Base-by-base conservation (phyloP, 2,113 vertebrate species). In the Alaudala cheleensis region DNA sequence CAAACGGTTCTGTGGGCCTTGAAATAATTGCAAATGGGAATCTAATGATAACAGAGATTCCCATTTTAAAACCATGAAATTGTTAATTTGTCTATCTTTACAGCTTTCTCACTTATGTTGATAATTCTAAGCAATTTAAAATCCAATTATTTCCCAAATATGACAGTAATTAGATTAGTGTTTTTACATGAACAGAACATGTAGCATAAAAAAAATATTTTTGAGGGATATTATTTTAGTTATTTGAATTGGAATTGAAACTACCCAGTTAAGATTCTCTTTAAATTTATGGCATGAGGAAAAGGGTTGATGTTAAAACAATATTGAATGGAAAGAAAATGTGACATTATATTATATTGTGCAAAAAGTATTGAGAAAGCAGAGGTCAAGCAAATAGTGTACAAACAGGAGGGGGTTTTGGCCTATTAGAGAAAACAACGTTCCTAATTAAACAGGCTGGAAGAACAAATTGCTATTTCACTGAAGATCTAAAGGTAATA, bases 81-180 rank as follows among this genome's bases (percentile, higher is more conserved):
- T 97, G 96, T 98, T 97, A 97, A 98, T 98, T 98, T 97, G 96
- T 97, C 97, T 97, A 95, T 98, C 98, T 97, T 95, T 96, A 95
- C 91, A 94, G 90, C 96, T 95, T 94, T 94, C 93, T 97, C 97
- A 86, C 95, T 97, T 97, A 96, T 22, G 95, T 97, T 98, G 96
- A 97, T 98, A 98, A 97, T 97, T 97, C 76, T 82, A 81, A 93
- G 96, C 93, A 97, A 97, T 97, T 97, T 97, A 93, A 97, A 97
- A 96, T 96, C 94, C 94, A 96, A 88, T 95, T 96, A 96, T 95
- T 96, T 95, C 87, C 74, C 93, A 96, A 96, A 95, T 95, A 96
- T 69, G 94, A 90, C 96, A 93, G 87, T 96, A 98, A 98, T 98
- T 98, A 97, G 88, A 95, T 98, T 96, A 97, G 73, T 93, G 61